A percentile compares a stretch with the other conserved stretches of the same genome.
Conservation (phyloP, 2,797 vertebrate species). For the Helostoma temminkii region DNA sequence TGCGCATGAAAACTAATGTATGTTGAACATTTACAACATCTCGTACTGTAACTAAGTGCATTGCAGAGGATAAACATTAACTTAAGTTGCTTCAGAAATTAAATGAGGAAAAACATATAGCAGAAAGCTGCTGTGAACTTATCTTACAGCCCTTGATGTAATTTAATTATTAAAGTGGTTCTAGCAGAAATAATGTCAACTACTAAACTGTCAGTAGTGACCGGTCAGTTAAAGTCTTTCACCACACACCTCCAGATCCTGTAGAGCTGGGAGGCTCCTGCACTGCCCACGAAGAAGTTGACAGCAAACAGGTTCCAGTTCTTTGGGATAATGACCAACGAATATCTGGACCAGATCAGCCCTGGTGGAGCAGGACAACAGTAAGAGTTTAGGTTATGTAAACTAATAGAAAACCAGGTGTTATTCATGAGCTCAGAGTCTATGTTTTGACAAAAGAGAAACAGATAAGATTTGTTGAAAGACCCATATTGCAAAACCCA, state of each 20-base stretch:
- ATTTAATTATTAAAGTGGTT: not conserved
- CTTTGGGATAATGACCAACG: conserved; percentile 97
- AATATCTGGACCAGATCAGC: conserved; percentile 98
- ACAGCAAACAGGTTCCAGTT: conserved; percentile 98
- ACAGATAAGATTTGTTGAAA: conserved; percentile 69
- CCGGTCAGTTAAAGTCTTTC: not conserved
- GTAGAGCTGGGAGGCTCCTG: conserved; percentile 92
- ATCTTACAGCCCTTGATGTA: not conserved
- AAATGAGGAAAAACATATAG: not conserved
- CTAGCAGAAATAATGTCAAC: no score
- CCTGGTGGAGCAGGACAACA: conserved; percentile 79
- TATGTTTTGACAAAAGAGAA: conserved; percentile 43
- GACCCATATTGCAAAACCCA: conserved; percentile 50
- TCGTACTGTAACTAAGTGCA: not conserved
- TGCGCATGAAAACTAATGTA: not conserved
- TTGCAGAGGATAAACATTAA: conserved; percentile 22
- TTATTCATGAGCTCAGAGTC: conserved; percentile 43
- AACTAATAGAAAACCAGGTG: conserved; percentile 20
- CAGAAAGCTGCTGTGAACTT: conserved; percentile 8
- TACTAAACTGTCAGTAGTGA: not conserved
- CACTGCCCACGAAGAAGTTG: conserved; percentile 95
- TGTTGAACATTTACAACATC: conserved; percentile 35
- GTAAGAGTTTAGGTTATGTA: conserved; percentile 30
- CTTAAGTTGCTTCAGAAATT: not conserved
- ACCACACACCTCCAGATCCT: conserved; percentile 90